A percentile compares a stretch with the other conserved stretches of the same genome.
Evolutionary conservation across 2,797 vertebrate species (phyloP).

Genomic region (Lophotriccus pileatus): DNA sequence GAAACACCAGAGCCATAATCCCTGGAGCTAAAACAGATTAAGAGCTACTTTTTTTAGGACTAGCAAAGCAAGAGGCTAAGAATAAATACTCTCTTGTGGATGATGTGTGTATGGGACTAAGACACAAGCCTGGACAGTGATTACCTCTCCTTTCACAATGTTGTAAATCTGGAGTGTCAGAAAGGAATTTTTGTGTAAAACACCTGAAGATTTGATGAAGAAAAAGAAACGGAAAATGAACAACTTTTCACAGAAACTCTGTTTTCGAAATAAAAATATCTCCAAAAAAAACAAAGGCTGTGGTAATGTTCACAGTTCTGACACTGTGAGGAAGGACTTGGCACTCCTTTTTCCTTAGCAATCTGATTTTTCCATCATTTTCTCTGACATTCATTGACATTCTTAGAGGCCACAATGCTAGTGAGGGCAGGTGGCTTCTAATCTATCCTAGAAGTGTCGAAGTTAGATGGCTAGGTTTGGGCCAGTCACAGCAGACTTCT

Average conservation of each 20-base stretch:
- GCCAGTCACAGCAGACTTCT: neutral
- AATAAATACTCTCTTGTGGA: neutral
- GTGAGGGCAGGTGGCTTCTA: neutral
- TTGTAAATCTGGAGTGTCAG: neutral
- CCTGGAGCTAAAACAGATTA: neutral
- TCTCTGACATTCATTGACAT: neutral
- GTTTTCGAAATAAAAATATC: neutral
- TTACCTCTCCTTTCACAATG: neutral
- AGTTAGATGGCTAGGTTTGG: neutral
- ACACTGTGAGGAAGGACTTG: neutral
- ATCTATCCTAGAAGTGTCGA: neutral
- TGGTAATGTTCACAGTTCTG: neutral
- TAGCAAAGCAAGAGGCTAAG: neutral
- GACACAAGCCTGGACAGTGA: neutral
- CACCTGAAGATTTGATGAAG: neutral
- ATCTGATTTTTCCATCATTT: neutral
- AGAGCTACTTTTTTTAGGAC: neutral
- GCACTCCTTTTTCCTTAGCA: neutral
- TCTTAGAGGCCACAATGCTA: neutral
- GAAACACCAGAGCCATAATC: neutral
- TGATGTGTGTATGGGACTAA: neutral
- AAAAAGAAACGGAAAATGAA: neutral
- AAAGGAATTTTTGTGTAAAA: neutral
- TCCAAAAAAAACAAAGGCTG: neutral
- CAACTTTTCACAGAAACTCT: neutral